Percentiles rank a stretch among this genome's conserved stretches.
Evolutionary conservation across 2,797 vertebrate species (phyloP).

Genomic region (Channa striata): DNA sequence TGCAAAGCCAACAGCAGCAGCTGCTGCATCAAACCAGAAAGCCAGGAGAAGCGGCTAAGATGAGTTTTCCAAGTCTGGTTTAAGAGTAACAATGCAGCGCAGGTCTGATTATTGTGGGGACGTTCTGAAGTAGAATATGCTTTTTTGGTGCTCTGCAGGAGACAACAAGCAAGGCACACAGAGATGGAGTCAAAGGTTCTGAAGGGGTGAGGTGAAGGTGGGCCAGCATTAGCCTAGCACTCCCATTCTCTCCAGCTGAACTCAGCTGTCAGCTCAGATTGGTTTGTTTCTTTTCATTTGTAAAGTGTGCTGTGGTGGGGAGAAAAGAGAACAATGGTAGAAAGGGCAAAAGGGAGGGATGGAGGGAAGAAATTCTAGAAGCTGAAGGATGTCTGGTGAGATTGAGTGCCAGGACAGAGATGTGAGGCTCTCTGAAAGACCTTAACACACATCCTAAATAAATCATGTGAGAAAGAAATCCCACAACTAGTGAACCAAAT

Average conservation of each 20-base stretch:
- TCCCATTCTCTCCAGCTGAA: slow-evolving; percentile 51
- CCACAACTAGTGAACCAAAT: slow-evolving; percentile 73
- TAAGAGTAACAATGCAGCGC: slow-evolving; percentile 29
- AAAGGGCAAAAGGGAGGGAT: slow-evolving; percentile 25
- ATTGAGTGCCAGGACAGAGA: slow-evolving; percentile 44
- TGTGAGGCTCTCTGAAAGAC: slow-evolving; percentile 64
- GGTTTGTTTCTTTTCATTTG: slow-evolving; percentile 72
- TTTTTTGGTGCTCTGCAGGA: slow-evolving; percentile 17
- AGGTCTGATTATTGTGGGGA: slow-evolving; percentile 27
- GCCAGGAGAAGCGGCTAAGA: slow-evolving; percentile 29
- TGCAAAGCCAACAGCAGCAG: background rate
- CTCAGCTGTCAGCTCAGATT: slow-evolving; percentile 60
- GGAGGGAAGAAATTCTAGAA: slow-evolving; percentile 64
- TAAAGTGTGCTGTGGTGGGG: slow-evolving; percentile 45
- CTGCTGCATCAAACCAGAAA: slow-evolving; percentile 7
- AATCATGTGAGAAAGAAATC: slow-evolving; percentile 76
- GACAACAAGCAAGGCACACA: slow-evolving; percentile 34
- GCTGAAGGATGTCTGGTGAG: slow-evolving; percentile 60
- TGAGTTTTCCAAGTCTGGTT: slow-evolving; percentile 28
- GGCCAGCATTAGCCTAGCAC: slow-evolving; percentile 12
- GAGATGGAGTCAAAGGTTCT: slow-evolving; percentile 14
- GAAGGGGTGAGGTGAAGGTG: slow-evolving; percentile 10
- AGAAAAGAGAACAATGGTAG: slow-evolving; percentile 17
- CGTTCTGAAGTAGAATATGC: slow-evolving; percentile 16
- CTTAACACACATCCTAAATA: slow-evolving; percentile 76